Base-by-base conservation (phyloP, 2,797 vertebrate genomes). In the Notoglanidium macrostoma region DNA sequence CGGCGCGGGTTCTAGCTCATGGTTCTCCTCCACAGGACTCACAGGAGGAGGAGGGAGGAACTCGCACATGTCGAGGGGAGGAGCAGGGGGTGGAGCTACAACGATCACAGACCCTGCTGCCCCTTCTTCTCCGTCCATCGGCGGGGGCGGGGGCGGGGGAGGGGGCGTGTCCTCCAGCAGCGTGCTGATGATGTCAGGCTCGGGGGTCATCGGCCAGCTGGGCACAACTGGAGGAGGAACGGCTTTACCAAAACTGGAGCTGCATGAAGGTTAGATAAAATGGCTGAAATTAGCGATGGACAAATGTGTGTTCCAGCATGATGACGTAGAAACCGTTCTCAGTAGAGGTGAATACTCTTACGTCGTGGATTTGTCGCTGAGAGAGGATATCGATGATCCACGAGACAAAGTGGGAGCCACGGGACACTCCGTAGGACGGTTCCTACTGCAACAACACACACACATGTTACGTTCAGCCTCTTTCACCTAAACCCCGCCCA, bases 171-270 rank as follows among this genome's bases (percentile, higher is more conserved):
- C 89, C 0, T 91, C 90, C 85, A 92, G 86, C 70, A 94, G 87
- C 0, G 81, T 80, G 54, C 51, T 88, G 85, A 94, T 89, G 86
- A 94, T 90, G 90, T 95, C 94, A 89, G 87, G 21, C 19, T 93
- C 92, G 32, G 92, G 87, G 1, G 87, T 86, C 21, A 86, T 77
- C 9, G 90, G 90, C 90, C 85, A 92, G 70, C 70, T 11, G 12
- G 95, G 95, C 19, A 93, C 90, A 12, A 92, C 91, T 68, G 95
- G 94, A 4, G 93, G 92, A 54, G 93, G 90, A 5, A 95, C 94
- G 0, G 92, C 90, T 83, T 92, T 95, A 40, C 95, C 95, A 82
- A 95, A 95, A 68, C 94, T 96, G 40, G 94, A 96, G 57, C 94
- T 94, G 89, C 7, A 40, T 5, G 10, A 32, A 85, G 19, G 29